Percentiles rank a stretch among this genome's conserved stretches.
Conservation (phyloP, 2,113 vertebrate species). For the Periophthalmus modestus region DNA sequence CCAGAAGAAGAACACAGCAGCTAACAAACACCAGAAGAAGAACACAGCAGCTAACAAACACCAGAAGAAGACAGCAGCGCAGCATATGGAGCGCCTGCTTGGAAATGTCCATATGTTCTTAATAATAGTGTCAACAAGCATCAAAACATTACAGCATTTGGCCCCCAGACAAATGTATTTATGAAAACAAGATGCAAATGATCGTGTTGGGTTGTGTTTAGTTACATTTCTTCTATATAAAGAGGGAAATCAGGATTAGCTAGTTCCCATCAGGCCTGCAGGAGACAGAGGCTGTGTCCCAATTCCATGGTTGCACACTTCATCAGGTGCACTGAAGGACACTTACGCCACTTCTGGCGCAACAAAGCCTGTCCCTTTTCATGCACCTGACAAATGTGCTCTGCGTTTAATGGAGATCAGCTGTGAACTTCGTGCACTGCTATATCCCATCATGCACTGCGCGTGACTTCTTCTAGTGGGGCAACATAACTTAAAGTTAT, state of each 20-base stretch:
- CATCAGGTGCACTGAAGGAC: too few species aligned
- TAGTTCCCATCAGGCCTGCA: neutral
- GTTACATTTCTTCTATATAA: neutral
- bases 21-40: neutral
- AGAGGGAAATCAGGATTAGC: neutral
- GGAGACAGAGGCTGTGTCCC: neutral
- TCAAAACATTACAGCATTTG: neutral
- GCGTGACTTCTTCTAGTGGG: too few species aligned
- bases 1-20: neutral
- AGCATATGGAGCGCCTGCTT: neutral
- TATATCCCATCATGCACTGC: too few species aligned
- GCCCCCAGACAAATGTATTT: neutral
- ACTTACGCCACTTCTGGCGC: too few species aligned
- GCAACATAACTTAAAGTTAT: too few species aligned
- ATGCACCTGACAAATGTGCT: too few species aligned
- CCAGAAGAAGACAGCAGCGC: neutral
- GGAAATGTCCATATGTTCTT: conserved; percentile 4
- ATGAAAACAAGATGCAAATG: neutral
- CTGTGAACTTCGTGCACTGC: too few species aligned
- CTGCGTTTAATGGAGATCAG: too few species aligned
- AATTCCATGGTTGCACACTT: too few species aligned
- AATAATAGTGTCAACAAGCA: conserved; percentile 2
- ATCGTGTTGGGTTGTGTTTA: neutral
- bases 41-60: neutral
- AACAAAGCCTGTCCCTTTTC: too few species aligned